Base-by-base conservation (phyloP, 2,113 vertebrate genomes). In the Ramphastos sulfuratus region DNA sequence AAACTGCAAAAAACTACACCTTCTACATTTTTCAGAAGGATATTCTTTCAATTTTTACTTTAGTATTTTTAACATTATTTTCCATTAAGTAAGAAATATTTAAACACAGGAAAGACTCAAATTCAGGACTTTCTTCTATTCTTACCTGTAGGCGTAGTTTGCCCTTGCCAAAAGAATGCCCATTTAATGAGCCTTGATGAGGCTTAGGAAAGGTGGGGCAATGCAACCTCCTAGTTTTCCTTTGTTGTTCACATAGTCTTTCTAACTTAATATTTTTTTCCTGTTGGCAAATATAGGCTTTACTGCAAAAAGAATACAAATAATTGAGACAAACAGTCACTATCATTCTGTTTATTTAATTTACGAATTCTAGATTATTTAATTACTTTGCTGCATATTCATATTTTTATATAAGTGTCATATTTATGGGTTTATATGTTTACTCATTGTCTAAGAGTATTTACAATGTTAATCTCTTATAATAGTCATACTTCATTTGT, bases 1-100 rank as follows among this genome's bases (percentile, higher is more conserved):
- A 63, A 50, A 1, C 6, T 9, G 55, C 3, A 50, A 24, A 54
- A 20, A 61, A 24, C 3, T 18, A 54, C 6, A 27, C 2, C 0
- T 10, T 21, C 13, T 50, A 50, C 6, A 58, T 64, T 82, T 84
- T 69, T 6, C 16, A 9, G 24, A 55, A 44, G 3, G 0, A 14
- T 50, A 82, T 74, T 55, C 6, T 42, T 76, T 60, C 54, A 39
- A 7, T 21, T 69, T 90, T 59, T 37, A 16, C n/a, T 71, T n/a
- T 15, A 78, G n/a, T 0, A 23, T 44, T 67, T 81, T 16, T 8
- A 66, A 0, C 5, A 28, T 58, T 85, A 92, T 16, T 16, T n/a
- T 44, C 5, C 5, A 59, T 23, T 70, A 18, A 58, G 20, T 31
- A 39, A 12, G 4, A 61, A 82, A 66, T 27, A 66, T 54, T 71